These are phyloP conservation scores for Falco cherrug DNA, from an alignment of 2,797 vertebrate genomes.

Conservation along the genomic window DNA sequence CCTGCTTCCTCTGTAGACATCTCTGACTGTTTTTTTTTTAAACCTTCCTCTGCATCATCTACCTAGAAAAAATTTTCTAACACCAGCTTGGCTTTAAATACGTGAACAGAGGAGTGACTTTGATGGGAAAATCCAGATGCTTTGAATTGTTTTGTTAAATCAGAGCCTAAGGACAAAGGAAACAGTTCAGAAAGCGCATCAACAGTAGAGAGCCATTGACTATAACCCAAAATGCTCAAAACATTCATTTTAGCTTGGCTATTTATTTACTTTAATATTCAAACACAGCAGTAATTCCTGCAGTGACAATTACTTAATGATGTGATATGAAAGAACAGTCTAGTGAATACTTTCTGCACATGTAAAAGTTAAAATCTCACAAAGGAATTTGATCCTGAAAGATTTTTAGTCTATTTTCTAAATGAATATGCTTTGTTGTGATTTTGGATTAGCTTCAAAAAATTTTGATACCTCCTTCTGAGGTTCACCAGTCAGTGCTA, in stretches of 20 bases:
- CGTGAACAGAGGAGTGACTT: background rate
- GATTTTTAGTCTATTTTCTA: constrained; percentile 55
- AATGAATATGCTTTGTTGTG: constrained; percentile 28
- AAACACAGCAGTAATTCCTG: constrained; percentile 45
- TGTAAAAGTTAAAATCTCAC: constrained; percentile 40
- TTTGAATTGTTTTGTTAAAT: constrained; percentile 38
- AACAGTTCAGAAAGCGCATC: constrained; percentile 10
- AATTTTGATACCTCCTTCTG: constrained; percentile 25
- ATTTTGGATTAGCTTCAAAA: constrained; percentile 46
- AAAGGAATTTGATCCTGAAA: constrained; percentile 63
- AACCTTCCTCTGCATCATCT: background rate
- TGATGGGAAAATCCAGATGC: constrained; percentile 49
- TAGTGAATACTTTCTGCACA: constrained; percentile 56
- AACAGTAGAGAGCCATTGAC: background rate
- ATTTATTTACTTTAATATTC: constrained; percentile 54
- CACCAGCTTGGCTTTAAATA: constrained; percentile 34
- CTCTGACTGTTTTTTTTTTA: background rate
- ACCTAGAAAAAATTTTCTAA: constrained; percentile 14
- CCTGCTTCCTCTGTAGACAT: background rate
- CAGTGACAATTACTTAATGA: constrained; percentile 52
- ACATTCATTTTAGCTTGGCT: constrained; percentile 18
- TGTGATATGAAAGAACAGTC: constrained; percentile 42
- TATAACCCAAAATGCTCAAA: constrained; percentile 49
- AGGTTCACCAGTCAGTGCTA: constrained; percentile 28
- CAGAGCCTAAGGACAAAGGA: constrained; percentile 43